Evolutionary conservation across 2,888 invertebrate genomes (phyloP), one percentile per base, ranked within the genome.

Genomic region (Leucoma salicis): DNA sequence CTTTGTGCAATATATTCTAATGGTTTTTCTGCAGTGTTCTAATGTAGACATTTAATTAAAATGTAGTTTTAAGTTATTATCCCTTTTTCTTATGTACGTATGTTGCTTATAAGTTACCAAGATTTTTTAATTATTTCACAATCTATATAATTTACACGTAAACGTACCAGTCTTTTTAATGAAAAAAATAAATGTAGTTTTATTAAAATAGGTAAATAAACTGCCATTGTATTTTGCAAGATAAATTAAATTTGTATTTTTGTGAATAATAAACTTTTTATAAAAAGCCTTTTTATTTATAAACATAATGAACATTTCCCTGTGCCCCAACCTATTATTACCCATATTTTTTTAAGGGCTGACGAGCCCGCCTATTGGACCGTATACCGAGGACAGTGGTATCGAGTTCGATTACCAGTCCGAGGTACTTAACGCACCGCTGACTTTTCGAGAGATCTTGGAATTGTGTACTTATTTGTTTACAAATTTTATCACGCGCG

Each of bases 191-290:
- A 10, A 29, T 2, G 6, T 29, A 29, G 2, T 13, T 32, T 11
- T 36, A 15, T 13, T 35, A 3, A 14, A 31, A 36, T 14, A 32
- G 40, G 24, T 35, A 25, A 43, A 35, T 35, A 4, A 3, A 13
- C 37, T 38, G 33, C 29, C 28, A 37, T 25, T 25, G 4, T 37
- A 24, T 46, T 42, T 46, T 50, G 36, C 39, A 41, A 53, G 7
- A 14, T 45, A 49, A 49, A 49, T 27, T 48, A 47, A 21, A 42
- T 57, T 53, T 56, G 50, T 60, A 50, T 53, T 60, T 60, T 57
- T 57, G 52, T 57, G 55, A 55, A 46, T 56, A 58, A 60, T 27
- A 27, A 27, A 27, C 4, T 44, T 39, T 31, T 33, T 40, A 35
- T 35, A 32, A 40, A 40, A 43, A 60, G 41, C 15, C 12, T 16